Evolutionary conservation across 1,140 invertebrate species (phyloP), one percentile per base, ranked within the genome.

Genomic region (Micrasema minimum): DNA sequence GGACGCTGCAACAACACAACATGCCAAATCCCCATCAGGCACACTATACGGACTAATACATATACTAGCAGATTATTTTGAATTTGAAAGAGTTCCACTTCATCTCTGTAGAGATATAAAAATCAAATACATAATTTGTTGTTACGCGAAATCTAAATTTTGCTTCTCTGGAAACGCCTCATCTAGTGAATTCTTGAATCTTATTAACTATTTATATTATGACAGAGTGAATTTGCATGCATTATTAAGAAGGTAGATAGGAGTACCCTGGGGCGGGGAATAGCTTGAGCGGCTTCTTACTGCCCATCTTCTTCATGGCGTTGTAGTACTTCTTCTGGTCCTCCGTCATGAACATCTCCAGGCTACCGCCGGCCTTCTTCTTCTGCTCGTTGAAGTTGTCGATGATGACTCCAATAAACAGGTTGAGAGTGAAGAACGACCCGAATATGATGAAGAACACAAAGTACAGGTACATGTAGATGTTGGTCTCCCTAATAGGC

Each of bases 301-400:
- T 96, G 75, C 96, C 95, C 96, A 99, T 98, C 86, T 98, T 98
- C 85, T 99, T 99, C 97, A 99, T 99, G 64, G 97, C 97, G 84
- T 97, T 98, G 87, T 99, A 99, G 85, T 99, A 99, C 86, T 99
- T 99, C 89, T 99, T 99, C 85, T 99, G 97, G 86, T 99, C 96
- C 84, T 99, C 97, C 75, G 97, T 99, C 97, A 99, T 99, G 88
- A 99, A 99, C 95, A 99, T 97, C 84, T 99, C 97, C 51, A 99
- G 87, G 74, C 96, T 98, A 76, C 96, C 97, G 79, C 97, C 97
- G 78, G 95, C 94, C 82, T 98, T 98, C 86, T 99, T 99, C 89
- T 99, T 99, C 85, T 99, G 97, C 85, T 98, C 95, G 85, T 99
- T 99, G 85, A 98, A 98, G 85, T 98, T 97, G 82, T 98, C 96